A percentile compares a stretch with the other conserved stretches of the same genome.
Evolutionary conservation across 1,140 invertebrate species (phyloP).

Genomic region (Goniozus legneri): DNA sequence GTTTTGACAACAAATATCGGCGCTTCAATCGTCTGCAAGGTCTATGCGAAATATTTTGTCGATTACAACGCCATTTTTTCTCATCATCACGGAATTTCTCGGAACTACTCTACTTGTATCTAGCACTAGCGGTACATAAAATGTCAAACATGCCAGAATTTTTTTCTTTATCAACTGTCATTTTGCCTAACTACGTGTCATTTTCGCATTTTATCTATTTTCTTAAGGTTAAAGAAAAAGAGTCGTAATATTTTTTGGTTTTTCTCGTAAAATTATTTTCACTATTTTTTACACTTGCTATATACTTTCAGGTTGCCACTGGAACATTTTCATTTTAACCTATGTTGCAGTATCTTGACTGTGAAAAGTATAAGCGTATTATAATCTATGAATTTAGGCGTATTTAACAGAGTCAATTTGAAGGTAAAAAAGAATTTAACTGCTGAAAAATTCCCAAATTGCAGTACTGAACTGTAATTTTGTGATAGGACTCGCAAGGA

Average conservation of each 20-base stretch:
- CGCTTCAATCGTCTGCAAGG: no score
- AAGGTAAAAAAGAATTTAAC: constrained; percentile 53
- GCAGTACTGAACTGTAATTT: constrained; percentile 1
- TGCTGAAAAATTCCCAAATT: constrained; percentile 1
- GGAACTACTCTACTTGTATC: no score
- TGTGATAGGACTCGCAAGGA: constrained; percentile 51
- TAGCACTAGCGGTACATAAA: no score
- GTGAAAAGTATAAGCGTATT: constrained; percentile 14
- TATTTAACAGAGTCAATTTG: constrained; percentile 70
- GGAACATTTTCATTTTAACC: not conserved
- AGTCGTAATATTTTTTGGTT: not conserved
- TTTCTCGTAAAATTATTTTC: not conserved
- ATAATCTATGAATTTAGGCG: constrained; percentile 71
- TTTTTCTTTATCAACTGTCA: not conserved
- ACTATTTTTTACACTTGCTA: not conserved
- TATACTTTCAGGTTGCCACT: not conserved
- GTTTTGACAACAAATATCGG: no score
- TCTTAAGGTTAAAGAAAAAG: not conserved
- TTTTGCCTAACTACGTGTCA: not conserved
- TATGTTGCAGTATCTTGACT: not conserved
- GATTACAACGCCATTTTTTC: no score
- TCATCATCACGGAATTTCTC: no score
- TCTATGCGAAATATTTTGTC: no score
- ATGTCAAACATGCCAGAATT: not conserved
- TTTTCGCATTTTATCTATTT: not conserved